Base-by-base conservation (phyloP, 2,888 invertebrate species). In the Galeopsomyia nigrocyanea region DNA sequence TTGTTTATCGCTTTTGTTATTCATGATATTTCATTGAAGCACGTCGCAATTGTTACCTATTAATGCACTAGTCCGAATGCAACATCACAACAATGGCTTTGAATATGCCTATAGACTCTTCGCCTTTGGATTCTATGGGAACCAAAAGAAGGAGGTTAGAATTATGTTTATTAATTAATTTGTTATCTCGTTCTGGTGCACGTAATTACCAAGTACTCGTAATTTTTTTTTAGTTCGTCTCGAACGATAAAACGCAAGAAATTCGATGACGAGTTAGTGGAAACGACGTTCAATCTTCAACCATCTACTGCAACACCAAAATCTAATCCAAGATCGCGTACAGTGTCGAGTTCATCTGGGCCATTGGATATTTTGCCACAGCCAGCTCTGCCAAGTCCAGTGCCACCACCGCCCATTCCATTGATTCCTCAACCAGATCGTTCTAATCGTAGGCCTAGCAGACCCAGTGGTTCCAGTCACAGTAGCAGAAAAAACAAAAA, bases 261-360 rank as follows among this genome's bases (percentile, higher is more conserved):
- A 80, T 98, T 98, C 87, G 98, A 98, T 84, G 98, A 98, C 89
- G 98, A 99, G 87, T 88, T 98, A 71, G 98, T 98, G 0, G 98
- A 98, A 80, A 86, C 86, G 10, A 86, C 86, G 3, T 86, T 86
- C 67, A 86, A 86, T 67, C 80, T 86, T 10, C 86, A 86, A 76
- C 85, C 86, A 22, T 81, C 86, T 3, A 78, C 85, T 0, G 78
- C 85, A 16, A 81, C 82, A 60, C 77, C 83, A 31, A 86, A 86
- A 71, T 82, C 85, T 1, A 79, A 79, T 72, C 82, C 85, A 17
- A 80, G 85, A 31, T 84, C 86, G 3, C 78, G 85, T 3, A 83
- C 84, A 0, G 80, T 84, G 39, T 81, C 83, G 7, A 70, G 77
- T 60, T 80, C 84, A 3, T 79, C 83, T 7, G 78, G 81, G 55